Evolutionary conservation across 1,140 invertebrate species (phyloP).

Genomic region (Drosophila nasuta): DNA sequence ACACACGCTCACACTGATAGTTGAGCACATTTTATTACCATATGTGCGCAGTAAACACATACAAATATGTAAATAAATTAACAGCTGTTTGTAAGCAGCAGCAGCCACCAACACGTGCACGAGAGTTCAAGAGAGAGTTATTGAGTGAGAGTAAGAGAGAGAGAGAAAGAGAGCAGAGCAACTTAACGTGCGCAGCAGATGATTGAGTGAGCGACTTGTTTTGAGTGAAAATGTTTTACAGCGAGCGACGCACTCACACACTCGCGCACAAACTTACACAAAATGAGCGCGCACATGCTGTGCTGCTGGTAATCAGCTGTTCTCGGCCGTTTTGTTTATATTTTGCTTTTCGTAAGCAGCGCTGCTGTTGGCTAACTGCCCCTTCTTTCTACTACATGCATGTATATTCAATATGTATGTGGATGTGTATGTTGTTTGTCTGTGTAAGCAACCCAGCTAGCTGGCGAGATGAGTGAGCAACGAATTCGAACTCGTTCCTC

Average conservation of each 20-base stretch:
- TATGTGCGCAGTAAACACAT: constrained; percentile 57
- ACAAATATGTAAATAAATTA: constrained; percentile 80
- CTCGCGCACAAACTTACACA: constrained; percentile 45
- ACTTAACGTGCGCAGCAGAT: constrained; percentile 51
- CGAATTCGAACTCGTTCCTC: constrained; percentile 41
- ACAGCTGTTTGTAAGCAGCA: constrained; percentile 70
- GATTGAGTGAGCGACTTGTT: constrained; percentile 48
- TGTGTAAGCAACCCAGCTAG: not conserved
- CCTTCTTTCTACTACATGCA: constrained; percentile 58
- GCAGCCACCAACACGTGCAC: constrained; percentile 75
- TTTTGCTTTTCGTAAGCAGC: constrained; percentile 77
- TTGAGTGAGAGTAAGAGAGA: constrained; percentile 1
- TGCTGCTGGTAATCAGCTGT: constrained; percentile 70
- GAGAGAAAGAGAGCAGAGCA: constrained; percentile 22
- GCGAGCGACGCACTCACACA: constrained; percentile 21
- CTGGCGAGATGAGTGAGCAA: constrained; percentile 24
- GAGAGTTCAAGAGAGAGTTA: constrained; percentile 29
- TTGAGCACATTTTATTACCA: constrained; percentile 64
- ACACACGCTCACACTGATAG: constrained; percentile 11
- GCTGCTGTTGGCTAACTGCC: constrained; percentile 51
- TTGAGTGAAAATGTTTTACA: constrained; percentile 65
- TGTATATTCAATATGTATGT: constrained; percentile 5
- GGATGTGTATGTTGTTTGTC: too few species aligned
- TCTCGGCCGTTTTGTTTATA: constrained; percentile 78
- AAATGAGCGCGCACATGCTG: constrained; percentile 66